Conservation (phyloP, 2,888 invertebrate species). For the Buathra laborator region DNA sequence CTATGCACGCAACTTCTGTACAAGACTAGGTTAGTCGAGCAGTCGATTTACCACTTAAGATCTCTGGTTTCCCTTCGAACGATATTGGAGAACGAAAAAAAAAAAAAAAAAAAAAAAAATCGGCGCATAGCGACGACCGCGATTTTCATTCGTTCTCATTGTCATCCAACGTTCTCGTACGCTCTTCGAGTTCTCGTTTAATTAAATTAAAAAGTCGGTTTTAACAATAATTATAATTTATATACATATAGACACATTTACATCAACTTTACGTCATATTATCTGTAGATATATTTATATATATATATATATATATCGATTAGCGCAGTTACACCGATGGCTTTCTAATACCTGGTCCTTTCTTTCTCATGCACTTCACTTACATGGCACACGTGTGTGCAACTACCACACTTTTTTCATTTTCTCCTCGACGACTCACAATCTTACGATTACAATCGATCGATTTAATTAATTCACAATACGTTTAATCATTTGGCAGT, state of each 20-base stretch:
- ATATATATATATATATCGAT: conserved; percentile 52
- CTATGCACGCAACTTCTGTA: conserved; percentile 82
- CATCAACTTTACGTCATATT: conserved; percentile 76
- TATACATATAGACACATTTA: conserved; percentile 85
- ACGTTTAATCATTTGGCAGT: conserved; percentile 63
- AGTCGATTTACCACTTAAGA: conserved; percentile 75
- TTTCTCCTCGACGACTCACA: conserved; percentile 52
- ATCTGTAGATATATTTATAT: neutral
- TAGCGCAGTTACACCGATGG: conserved; percentile 52
- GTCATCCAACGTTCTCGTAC: conserved; percentile 25
- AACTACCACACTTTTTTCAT: conserved; percentile 8
- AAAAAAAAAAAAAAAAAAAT: conserved; percentile 40
- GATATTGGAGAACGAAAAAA: neutral
- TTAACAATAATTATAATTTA: conserved; percentile 82
- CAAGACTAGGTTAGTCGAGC: conserved; percentile 84
- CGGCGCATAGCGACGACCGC: conserved; percentile 6
- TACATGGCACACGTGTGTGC: conserved; percentile 18
- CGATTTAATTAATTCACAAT: conserved; percentile 50
- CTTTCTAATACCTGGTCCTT: conserved; percentile 54
- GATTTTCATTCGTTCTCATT: conserved; percentile 12
- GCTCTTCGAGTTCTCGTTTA: conserved; percentile 55
- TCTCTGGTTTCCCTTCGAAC: conserved; percentile 31
- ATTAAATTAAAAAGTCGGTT: conserved; percentile 69
- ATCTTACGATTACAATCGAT: conserved; percentile 49
- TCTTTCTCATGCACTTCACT: conserved; percentile 36